Evolutionary conservation across 2,888 invertebrate genomes (phyloP).

Genomic region (Desoria tigrina): DNA sequence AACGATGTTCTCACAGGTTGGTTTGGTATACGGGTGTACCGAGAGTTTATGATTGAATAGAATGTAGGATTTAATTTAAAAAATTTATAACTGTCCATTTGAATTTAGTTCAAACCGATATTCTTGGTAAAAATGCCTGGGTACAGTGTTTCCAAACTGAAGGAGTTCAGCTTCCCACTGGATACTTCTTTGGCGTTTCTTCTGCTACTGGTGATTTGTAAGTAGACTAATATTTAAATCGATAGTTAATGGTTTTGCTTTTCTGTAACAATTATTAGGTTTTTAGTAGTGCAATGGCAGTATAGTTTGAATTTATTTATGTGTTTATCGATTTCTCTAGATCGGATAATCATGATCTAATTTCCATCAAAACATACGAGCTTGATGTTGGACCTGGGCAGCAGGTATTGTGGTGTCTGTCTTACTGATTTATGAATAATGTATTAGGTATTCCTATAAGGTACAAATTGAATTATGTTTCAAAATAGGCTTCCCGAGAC

Average conservation of each 20-base stretch:
- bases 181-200: constrained; percentile 89
- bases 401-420: constrained; percentile 53
- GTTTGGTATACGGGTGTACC: too few relatives aligned
- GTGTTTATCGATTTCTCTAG: constrained; percentile 17
- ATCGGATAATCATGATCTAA: constrained; percentile 92
- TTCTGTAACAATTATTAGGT: not conserved
- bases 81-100: constrained; percentile 16
- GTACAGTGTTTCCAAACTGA: constrained; percentile 87
- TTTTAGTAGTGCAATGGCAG: not conserved
- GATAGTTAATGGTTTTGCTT: constrained; percentile 4
- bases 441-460: too few relatives aligned
- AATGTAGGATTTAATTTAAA: not conserved
- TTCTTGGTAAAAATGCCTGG: constrained; percentile 90
- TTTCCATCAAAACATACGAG: constrained; percentile 88
- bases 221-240: constrained; percentile 4
- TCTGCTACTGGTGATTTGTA: constrained; percentile 93
- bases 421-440: not conserved
- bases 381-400: constrained; percentile 71
- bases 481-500: constrained; percentile 69
- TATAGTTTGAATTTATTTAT: not conserved
- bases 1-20: constrained; percentile 83
- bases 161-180: constrained; percentile 88
- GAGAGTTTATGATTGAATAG: not conserved
- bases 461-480: too few relatives aligned
- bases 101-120: constrained; percentile 79